Base-by-base conservation (phyloP, 1,140 invertebrate species). In the Glomeris maerens region DNA sequence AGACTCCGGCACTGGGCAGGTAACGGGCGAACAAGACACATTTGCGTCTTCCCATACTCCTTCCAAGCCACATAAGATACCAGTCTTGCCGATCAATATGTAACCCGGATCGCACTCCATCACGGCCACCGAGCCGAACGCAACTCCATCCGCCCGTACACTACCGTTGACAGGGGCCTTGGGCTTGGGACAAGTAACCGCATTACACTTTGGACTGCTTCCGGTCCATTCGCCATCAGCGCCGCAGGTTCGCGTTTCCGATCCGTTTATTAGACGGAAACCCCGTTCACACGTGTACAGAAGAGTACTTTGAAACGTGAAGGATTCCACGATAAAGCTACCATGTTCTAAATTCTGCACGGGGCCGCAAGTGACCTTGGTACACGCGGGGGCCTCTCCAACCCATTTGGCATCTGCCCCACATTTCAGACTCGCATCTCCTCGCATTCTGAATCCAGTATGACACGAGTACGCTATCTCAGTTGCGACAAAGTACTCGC, bases 211-310 rank as follows among this genome's bases (percentile, higher is more conserved):
- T 21, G 62, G 60, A 5, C 45, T 36, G 17, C 54, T 59, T 7
- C 60, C 59, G 50, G 53, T 57, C 69, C 69, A 71, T 7, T 42
- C 39, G 4, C 60, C 64, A 45, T 57, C 47, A 3, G 44, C 47
- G 2, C 47, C 44, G 41, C 63, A 64, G 4, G 51, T 49, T 25
- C 59, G 20, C 49, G 59, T 27, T 31, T 44, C 27, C 28, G 40
- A 40, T 3, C 66, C 66, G 38, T 57, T 52, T n/a, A n/a, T n/a
- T n/a, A 65, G 26, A 7, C 53, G 25, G 50, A 61, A 66, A 7
- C 65, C 65, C 40, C 54, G 29, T 52, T 62, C 48, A 46, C 68
- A 70, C 0, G 23, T 25, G n/a, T 61, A 52, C 31, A 57, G 22
- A 3, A 62, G 53, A 4, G 40, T 27, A n/a, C 51, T 57, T 2